Evolutionary conservation across 2,888 invertebrate genomes (phyloP).

Genomic region (Heliothis peltigera): DNA sequence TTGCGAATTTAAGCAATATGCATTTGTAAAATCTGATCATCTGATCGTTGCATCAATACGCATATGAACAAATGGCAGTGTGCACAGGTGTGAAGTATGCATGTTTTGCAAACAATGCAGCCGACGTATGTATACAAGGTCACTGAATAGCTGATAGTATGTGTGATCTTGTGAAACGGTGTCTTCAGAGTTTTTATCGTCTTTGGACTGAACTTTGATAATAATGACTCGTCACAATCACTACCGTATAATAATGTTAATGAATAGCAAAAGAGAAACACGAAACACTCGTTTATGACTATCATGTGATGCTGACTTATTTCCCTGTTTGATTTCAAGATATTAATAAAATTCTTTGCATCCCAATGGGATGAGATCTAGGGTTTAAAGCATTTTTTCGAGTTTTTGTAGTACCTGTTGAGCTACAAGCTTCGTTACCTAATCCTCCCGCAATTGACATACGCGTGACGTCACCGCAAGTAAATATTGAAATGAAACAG

Average conservation of each 20-base stretch:
- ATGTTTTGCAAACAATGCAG: slow-evolving; percentile 60
- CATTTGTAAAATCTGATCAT: slow-evolving; percentile 32
- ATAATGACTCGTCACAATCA: too few relatives aligned
- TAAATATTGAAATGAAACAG: slow-evolving; percentile 33
- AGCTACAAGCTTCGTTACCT: slow-evolving; percentile 20
- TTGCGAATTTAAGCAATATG: slow-evolving; percentile 6
- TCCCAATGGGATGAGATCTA: background rate
- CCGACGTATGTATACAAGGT: slow-evolving; percentile 52
- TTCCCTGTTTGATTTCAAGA: too few relatives aligned
- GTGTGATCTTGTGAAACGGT: slow-evolving; percentile 42
- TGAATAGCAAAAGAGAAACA: too few relatives aligned
- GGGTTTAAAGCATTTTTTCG: too few relatives aligned
- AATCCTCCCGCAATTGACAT: slow-evolving; percentile 49
- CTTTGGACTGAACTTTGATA: background rate
- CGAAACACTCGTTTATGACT: too few relatives aligned
- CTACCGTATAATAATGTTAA: too few relatives aligned
- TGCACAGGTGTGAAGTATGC: slow-evolving; percentile 45
- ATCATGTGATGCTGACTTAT: background rate
- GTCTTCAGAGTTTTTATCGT: background rate
- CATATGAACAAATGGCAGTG: slow-evolving; percentile 24
- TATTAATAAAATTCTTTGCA: background rate
- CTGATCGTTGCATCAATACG: slow-evolving; percentile 30
- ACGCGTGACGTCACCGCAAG: slow-evolving; percentile 36
- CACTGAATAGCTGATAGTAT: slow-evolving; percentile 46
- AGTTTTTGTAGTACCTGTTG: slow-evolving; percentile 2